These are phyloP conservation scores for Dynastes tityus DNA, from an alignment of 2,888 invertebrate species.

Conservation along the genomic window DNA sequence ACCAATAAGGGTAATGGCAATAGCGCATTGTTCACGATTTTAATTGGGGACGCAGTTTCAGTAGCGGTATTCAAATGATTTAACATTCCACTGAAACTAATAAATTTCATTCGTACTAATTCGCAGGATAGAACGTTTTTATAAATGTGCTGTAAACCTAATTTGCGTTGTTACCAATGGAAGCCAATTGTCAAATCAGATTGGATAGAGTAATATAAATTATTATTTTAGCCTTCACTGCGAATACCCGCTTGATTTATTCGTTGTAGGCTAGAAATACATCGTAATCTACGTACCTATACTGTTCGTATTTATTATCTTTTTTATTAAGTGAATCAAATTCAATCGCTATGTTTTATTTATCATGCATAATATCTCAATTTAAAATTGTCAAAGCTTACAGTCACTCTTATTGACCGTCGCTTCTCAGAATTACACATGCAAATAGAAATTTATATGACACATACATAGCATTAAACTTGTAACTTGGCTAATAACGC, in stretches of 20 bases:
- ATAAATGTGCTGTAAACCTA: slow-evolving; percentile 32
- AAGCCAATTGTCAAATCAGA: slow-evolving; percentile 36
- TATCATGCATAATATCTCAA: neutral
- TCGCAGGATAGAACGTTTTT: slow-evolving; percentile 19
- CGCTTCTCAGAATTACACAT: neutral
- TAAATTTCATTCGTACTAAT: slow-evolving; percentile 27
- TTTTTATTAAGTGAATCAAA: slow-evolving; percentile 21
- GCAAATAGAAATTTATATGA: neutral
- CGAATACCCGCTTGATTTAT: slow-evolving; percentile 17
- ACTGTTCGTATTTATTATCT: neutral
- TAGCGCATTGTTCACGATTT: slow-evolving; percentile 20
- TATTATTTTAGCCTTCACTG: slow-evolving; percentile 34
- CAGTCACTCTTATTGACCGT: neutral
- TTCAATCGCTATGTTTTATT: neutral
- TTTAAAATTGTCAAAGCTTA: neutral
- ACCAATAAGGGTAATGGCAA: slow-evolving; percentile 11
- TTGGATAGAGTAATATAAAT: slow-evolving; percentile 22
- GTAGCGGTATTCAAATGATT: slow-evolving; percentile 8
- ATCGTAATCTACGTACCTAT: slow-evolving; percentile 6
- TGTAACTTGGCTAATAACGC: too few relatives aligned
- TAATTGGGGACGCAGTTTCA: slow-evolving; percentile 18
- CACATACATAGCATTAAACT: too few relatives aligned
- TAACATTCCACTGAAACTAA: slow-evolving; percentile 27
- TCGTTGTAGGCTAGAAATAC: neutral
- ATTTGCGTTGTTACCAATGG: slow-evolving; percentile 34